phyloP scores from a whole-genome alignment of 2,113 vertebrate species.

The Heliornis fulica region DNA sequence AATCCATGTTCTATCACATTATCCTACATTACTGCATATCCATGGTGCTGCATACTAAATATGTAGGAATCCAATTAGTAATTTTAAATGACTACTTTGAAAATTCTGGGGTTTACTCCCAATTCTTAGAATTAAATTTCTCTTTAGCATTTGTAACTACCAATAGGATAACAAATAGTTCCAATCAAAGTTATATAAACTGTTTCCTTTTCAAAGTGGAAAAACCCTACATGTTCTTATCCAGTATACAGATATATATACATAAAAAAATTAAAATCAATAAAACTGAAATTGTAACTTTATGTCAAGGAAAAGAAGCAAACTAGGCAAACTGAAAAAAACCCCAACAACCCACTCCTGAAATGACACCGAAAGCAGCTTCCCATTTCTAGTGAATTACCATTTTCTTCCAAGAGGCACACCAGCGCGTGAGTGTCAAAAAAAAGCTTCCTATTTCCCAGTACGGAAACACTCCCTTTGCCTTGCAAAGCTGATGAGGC shows the following conservation, averaged over 20 bases:
- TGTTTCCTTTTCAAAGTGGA: not conserved
- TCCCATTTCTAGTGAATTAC: slow-evolving; percentile 62
- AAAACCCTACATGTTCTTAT: accelerated
- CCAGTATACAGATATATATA: not conserved
- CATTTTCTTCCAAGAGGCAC: slow-evolving; percentile 87
- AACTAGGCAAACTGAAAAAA: not conserved
- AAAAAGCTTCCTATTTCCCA: slow-evolving; percentile 76
- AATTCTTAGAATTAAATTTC: not conserved
- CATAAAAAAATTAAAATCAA: not conserved
- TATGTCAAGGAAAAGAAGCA: not conserved
- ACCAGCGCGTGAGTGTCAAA: slow-evolving; percentile 94
- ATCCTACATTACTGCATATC: not conserved
- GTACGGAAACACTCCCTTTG: slow-evolving; percentile 62
- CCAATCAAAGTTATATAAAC: not conserved
- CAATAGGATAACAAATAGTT: not conserved
- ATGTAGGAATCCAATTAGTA: not conserved
- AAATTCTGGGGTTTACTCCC: not conserved
- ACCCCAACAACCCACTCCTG: accelerated
- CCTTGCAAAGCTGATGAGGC: slow-evolving; percentile 54
- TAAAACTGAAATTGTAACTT: not conserved
- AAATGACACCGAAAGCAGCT: not conserved
- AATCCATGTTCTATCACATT: not conserved
- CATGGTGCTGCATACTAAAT: not conserved
- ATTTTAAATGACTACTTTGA: not conserved
- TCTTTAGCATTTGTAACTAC: not conserved